These are phyloP conservation scores for Phocoena phocoena DNA, from an alignment of 2,113 vertebrate species.

Conservation along the genomic window DNA sequence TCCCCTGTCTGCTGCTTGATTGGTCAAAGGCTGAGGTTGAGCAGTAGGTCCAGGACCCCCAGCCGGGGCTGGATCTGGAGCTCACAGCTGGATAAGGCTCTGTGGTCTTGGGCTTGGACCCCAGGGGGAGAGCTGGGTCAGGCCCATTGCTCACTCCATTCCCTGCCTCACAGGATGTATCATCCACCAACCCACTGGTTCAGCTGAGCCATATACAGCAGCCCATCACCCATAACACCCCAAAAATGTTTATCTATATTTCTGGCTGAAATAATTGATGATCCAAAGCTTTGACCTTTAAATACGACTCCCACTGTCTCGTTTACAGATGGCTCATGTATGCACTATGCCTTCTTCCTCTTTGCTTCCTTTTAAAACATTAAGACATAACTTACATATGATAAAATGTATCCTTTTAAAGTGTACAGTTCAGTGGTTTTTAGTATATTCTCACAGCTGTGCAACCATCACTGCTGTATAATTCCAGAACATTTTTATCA, in stretches of 20 bases:
- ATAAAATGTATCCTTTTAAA: background rate
- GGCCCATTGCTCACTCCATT: background rate
- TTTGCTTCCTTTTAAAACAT: background rate
- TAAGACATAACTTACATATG: background rate
- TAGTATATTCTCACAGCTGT: background rate
- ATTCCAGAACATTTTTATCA: background rate
- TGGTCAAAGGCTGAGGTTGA: background rate
- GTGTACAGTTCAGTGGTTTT: background rate
- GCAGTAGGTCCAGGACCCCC: rapidly evolving
- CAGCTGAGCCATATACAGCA: rapidly evolving
- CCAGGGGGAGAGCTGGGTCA: no score
- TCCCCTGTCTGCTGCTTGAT: no score
- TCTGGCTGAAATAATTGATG: background rate
- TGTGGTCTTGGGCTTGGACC: rapidly evolving
- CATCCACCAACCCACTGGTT: rapidly evolving
- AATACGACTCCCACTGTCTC: no score
- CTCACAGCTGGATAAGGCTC: background rate
- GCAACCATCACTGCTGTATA: background rate
- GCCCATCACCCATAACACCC: background rate
- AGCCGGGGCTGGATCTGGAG: background rate
- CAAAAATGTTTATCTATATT: background rate
- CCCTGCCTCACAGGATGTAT: no score
- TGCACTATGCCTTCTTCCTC: background rate
- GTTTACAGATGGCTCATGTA: rapidly evolving
- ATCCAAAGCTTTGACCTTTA: background rate